A percentile compares a stretch with the other conserved stretches of the same genome.
phyloP scores from a whole-genome alignment of 2,797 vertebrate genomes.

The Lithobates sylvaticus region DNA sequence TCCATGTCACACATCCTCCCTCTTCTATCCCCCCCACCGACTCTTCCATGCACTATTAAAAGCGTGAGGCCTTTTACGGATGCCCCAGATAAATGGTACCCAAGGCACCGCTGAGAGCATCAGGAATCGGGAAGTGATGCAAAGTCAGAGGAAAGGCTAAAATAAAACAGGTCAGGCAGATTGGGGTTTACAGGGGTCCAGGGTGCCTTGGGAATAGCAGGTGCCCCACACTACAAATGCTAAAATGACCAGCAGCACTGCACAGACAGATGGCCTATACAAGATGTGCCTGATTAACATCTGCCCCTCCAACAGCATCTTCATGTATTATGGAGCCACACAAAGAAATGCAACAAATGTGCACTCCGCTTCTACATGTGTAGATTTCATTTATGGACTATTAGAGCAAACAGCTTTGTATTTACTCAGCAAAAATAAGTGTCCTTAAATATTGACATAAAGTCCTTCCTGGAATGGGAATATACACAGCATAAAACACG shows the following conservation, averaged over 20 bases:
- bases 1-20: conserved; percentile 12
- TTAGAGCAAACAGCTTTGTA: neutral
- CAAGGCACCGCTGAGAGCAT: conserved; percentile 12
- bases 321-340: conserved; percentile 10
- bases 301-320: conserved; percentile 36
- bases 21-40: conserved; percentile 1
- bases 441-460: conserved; percentile 8
- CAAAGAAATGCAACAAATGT: neutral
- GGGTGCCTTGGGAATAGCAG: conserved; percentile 42
- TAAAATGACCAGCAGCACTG: conserved; percentile 21
- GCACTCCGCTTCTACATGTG: neutral
- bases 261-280: conserved; percentile 55
- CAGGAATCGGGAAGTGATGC: conserved; percentile 13
- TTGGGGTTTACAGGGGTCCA: neutral
- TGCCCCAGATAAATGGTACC: conserved; percentile 34
- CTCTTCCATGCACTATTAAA: conserved; percentile 9
- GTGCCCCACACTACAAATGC: conserved; percentile 20
- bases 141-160: conserved; percentile 7
- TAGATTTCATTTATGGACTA: conserved; percentile 2
- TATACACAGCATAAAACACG: neutral
- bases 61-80: conserved; percentile 31
- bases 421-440: neutral
- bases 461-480: neutral
- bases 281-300: conserved; percentile 53
- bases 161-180: conserved; percentile 4